These are phyloP conservation scores for Parthenolecanium corni DNA, from an alignment of 2,888 invertebrate genomes.

Conservation along the genomic window DNA sequence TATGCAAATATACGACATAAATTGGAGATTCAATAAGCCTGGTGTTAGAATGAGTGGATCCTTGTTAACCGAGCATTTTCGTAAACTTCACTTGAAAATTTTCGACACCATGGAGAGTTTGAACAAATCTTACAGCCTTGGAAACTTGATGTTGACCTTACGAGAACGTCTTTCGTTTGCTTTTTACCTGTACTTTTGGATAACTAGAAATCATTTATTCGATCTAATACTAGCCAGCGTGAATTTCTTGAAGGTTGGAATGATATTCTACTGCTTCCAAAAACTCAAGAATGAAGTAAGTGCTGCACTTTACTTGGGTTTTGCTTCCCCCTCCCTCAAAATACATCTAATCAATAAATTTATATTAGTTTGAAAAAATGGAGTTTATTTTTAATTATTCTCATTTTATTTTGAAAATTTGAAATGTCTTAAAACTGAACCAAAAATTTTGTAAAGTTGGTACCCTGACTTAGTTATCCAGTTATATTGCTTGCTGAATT, in stretches of 20 bases:
- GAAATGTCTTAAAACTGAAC: too few species aligned
- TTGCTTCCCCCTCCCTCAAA: neutral
- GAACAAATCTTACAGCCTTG: neutral
- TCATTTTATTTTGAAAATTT: too few species aligned
- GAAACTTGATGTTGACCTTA: conserved; percentile 3
- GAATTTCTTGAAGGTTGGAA: neutral
- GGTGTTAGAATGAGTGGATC: neutral
- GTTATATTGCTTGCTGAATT: too few species aligned
- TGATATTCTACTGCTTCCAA: conserved; percentile 9
- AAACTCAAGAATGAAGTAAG: conserved; percentile 5
- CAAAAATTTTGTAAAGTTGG: too few species aligned
- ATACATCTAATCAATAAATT: too few species aligned
- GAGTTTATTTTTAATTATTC: too few species aligned
- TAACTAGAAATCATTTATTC: neutral
- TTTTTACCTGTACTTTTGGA: conserved; percentile 9
- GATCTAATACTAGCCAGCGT: conserved; percentile 3
- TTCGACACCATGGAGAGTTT: conserved; percentile 2
- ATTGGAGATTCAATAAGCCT: neutral
- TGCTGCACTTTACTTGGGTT: neutral
- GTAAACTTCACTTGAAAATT: neutral
- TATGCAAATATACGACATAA: neutral
- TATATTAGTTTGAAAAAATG: too few species aligned
- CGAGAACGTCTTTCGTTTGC: conserved; percentile 16
- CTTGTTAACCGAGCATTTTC: neutral
- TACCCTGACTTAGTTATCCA: too few species aligned